Evolutionary conservation across 2,888 invertebrate genomes (phyloP).

Genomic region (Gymnocheta viridis): DNA sequence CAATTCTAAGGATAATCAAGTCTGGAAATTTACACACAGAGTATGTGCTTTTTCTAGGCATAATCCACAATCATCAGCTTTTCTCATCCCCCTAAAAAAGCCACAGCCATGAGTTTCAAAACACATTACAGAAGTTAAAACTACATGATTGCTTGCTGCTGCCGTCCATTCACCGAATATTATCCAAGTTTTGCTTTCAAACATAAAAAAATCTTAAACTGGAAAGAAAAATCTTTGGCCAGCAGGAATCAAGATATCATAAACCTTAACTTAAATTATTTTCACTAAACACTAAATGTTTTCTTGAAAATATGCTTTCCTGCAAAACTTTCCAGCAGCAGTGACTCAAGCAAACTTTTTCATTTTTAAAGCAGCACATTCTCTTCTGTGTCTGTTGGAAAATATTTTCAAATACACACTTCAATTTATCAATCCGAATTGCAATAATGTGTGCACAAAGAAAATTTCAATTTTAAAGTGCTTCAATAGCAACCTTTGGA

Average conservation of each 20-base stretch:
- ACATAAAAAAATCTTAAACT: too few relatives aligned
- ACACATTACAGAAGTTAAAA: too few relatives aligned
- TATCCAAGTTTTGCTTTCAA: background rate
- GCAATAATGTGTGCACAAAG: background rate
- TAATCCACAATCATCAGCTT: too few relatives aligned
- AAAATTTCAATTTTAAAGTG: conserved; percentile 22
- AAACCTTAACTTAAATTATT: background rate
- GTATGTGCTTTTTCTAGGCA: too few relatives aligned
- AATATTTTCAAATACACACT: background rate
- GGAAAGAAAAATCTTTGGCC: background rate
- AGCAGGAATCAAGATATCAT: background rate
- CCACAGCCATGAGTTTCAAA: too few relatives aligned
- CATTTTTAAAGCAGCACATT: background rate
- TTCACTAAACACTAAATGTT: background rate
- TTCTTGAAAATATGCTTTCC: background rate
- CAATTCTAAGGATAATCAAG: too few relatives aligned
- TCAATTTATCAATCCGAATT: conserved; percentile 2
- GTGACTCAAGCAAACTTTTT: background rate
- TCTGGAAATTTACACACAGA: too few relatives aligned
- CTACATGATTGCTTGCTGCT: too few relatives aligned
- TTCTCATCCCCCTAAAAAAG: too few relatives aligned
- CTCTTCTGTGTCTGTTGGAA: background rate
- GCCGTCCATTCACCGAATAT: too few relatives aligned
- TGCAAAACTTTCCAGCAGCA: background rate
- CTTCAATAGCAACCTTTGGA: conserved; percentile 4